These are phyloP conservation scores for Phylloscopus collybita DNA, from an alignment of 2,797 vertebrate genomes.

Conservation along the genomic window DNA sequence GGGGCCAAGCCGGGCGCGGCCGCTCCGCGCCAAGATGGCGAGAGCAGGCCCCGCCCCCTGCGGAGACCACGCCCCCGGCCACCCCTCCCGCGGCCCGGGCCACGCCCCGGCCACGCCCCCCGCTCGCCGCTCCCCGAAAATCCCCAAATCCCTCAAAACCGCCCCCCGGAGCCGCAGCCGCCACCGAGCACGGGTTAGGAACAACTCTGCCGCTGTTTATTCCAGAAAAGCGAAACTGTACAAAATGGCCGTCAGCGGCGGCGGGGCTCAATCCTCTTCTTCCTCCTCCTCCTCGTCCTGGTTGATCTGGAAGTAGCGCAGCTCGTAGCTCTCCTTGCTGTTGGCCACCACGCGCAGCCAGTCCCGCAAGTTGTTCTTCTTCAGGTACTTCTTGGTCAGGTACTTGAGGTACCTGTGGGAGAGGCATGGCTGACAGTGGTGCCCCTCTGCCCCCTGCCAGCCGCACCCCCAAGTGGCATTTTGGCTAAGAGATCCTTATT, in stretches of 20 bases:
- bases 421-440: background rate
- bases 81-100: fast-evolving
- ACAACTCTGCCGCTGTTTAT: constrained; percentile 81
- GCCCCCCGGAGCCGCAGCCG: background rate
- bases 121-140: background rate
- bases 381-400: constrained; percentile 97
- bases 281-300: constrained; percentile 96
- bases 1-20: constrained; percentile 63
- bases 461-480: fast-evolving
- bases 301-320: constrained; percentile 98
- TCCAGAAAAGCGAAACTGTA: constrained; percentile 75
- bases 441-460: background rate
- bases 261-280: constrained; percentile 88
- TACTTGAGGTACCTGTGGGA: constrained; percentile 91
- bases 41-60: background rate
- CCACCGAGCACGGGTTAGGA: background rate
- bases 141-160: background rate
- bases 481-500: background rate
- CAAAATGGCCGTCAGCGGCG: constrained; percentile 72
- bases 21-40: constrained; percentile 75
- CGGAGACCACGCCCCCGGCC: background rate
- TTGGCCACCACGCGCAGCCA: constrained; percentile 95
- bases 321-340: constrained; percentile 92
- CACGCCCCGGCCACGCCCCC: background rate
- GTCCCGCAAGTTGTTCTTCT: constrained; percentile 97